These are phyloP conservation scores for Nothoprocta perdicaria DNA, from an alignment of 2,113 vertebrate genomes.

Conservation along the genomic window DNA sequence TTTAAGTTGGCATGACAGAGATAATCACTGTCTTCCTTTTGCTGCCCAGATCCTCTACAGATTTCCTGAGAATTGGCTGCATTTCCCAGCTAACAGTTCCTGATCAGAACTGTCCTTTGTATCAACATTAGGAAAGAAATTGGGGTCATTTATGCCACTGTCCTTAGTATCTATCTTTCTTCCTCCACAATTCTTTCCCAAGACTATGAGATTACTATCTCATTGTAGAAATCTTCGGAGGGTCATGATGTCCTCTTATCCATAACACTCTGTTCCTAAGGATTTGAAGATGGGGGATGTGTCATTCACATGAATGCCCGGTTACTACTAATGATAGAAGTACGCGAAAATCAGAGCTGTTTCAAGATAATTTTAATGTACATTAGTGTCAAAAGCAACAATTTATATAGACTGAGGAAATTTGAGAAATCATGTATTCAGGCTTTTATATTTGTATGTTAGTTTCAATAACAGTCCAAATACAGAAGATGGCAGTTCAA, in stretches of 20 bases:
- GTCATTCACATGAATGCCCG: accelerated
- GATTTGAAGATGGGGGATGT: background rate
- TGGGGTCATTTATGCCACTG: background rate
- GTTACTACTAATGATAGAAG: background rate
- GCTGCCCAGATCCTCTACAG: background rate
- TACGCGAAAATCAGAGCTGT: accelerated
- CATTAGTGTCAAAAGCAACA: background rate
- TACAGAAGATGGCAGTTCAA: background rate
- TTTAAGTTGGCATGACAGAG: background rate
- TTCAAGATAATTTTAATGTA: background rate
- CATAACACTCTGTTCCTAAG: accelerated
- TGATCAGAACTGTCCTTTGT: background rate
- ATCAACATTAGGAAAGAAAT: background rate
- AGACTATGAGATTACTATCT: background rate
- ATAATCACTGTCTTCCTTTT: background rate
- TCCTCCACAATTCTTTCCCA: background rate
- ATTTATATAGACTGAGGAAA: background rate
- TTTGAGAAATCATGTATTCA: background rate
- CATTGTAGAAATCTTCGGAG: background rate
- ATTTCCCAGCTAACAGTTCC: background rate
- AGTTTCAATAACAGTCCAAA: conserved; percentile 4
- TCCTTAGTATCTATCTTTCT: background rate
- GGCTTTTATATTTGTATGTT: background rate
- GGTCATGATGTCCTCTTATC: background rate
- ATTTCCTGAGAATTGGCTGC: accelerated